Evolutionary conservation across 2,888 invertebrate genomes (phyloP).

Genomic region (Entomobrya multifasciata): DNA sequence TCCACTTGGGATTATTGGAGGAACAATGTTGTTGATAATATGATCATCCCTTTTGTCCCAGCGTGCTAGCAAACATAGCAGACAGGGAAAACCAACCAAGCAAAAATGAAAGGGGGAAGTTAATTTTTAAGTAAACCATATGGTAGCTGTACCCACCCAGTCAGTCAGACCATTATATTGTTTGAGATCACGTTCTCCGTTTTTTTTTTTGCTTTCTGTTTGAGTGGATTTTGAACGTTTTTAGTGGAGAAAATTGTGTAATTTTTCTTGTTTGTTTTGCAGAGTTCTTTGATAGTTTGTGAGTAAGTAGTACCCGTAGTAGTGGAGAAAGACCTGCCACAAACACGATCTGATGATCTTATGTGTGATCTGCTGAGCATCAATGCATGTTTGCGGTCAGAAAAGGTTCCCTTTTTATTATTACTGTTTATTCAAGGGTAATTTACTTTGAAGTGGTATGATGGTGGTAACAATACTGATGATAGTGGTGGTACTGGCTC

Average conservation of each 20-base stretch:
- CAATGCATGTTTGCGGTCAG: constrained; percentile 21
- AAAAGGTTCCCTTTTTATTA: constrained; percentile 37
- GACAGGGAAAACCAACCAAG: constrained; percentile 25
- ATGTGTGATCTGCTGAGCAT: too few species aligned
- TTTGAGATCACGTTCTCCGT: constrained; percentile 52
- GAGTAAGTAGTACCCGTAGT: too few species aligned
- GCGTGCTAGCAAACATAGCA: neutral
- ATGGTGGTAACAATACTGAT: constrained; percentile 20
- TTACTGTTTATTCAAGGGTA: constrained; percentile 46
- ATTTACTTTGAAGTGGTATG: constrained; percentile 37
- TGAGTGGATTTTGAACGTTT: constrained; percentile 51
- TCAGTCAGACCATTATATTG: constrained; percentile 45
- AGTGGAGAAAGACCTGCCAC: constrained; percentile 16
- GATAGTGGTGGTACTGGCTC: constrained; percentile 13
- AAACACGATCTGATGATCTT: neutral
- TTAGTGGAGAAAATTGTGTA: constrained; percentile 54
- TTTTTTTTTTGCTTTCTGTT: constrained; percentile 37
- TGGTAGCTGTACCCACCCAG: constrained; percentile 57
- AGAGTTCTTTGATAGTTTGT: constrained; percentile 28
- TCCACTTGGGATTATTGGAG: constrained; percentile 44
- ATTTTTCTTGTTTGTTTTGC: constrained; percentile 47
- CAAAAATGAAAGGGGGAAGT: constrained; percentile 50
- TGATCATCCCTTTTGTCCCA: constrained; percentile 36
- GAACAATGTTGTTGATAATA: constrained; percentile 23
- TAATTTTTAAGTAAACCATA: constrained; percentile 59